These are phyloP conservation scores for Danio tinwini DNA, from an alignment of 2,797 vertebrate genomes.

Conservation along the genomic window DNA sequence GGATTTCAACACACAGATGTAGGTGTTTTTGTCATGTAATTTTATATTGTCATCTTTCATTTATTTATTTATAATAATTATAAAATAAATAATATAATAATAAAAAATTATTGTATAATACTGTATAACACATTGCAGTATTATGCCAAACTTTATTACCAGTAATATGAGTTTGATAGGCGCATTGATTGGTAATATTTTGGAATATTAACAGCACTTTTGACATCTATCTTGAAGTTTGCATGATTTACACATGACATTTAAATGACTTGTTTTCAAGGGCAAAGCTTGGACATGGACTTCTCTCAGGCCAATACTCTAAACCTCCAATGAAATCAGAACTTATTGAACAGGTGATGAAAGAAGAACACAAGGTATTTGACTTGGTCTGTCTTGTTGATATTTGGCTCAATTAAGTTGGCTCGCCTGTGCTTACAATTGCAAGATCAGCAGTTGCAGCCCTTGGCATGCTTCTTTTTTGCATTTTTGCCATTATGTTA, in stretches of 20 bases:
- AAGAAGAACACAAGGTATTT: constrained; percentile 98
- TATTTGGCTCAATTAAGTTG: constrained; percentile 27
- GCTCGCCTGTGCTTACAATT: neutral
- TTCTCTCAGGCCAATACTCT: constrained; percentile 95
- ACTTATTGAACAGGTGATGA: constrained; percentile 99
- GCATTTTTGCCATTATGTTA: too few species aligned
- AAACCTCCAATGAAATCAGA: constrained; percentile 98
- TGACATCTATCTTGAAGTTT: neutral
- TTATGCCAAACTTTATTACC: neutral
- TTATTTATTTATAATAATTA: too few species aligned
- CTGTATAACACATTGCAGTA: neutral
- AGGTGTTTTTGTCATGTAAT: constrained; percentile 66
- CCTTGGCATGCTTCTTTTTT: neutral
- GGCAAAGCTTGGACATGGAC: constrained; percentile 95
- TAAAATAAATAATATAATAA: too few species aligned
- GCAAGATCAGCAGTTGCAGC: constrained; percentile 9
- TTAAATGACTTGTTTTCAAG: constrained; percentile 70
- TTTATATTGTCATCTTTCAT: constrained; percentile 3
- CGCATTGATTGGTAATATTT: neutral
- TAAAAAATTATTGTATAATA: neutral
- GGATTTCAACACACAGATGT: constrained; percentile 99
- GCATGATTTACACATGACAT: neutral
- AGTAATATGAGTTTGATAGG: neutral
- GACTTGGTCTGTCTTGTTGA: constrained; percentile 65
- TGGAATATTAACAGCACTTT: neutral